Evolutionary conservation across 2,797 vertebrate species (phyloP), one percentile per base, ranked within the genome.

Genomic region (Denticeps clupeoides): DNA sequence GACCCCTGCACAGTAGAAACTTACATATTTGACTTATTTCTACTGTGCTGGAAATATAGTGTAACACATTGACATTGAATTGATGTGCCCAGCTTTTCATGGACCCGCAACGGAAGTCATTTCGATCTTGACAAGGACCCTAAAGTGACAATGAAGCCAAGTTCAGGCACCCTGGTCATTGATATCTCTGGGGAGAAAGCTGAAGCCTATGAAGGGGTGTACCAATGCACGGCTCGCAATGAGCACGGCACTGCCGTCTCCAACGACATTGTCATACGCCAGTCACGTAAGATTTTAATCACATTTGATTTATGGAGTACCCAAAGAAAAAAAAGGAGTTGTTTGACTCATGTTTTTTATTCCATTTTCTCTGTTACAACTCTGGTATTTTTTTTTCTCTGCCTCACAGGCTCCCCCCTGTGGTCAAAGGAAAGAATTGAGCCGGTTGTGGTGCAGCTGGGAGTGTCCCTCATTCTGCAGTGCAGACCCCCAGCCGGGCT

Each of bases 371-470:
- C 31, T 1, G 31, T 31, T 28, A 4, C 28, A 1, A 33, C 31
- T 26, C 26, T 26, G 29, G 33, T 31, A 15, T 32, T 16, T 4
- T 18, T 16, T 50, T 54, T 28, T 49, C 42, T 25, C 29, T 59
- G 62, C 61, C 68, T 75, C 65, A 0, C 68, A 98, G 94, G 92
- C 67, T 97, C 94, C 33, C 94, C 94, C 63, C 79, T 98, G 70
- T 98, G 94, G 94, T 90, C 91, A 0, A 98, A 98, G 78, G 94
- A 96, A 78, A 92, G 78, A 68, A 82, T 89, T 55, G 88, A 94
- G 62, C 87, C 85, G 49, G 82, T 93, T 29, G 63, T 61, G 1
- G 86, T 91, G 65, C 84, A 73, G 29, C 82, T 69, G 64, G 94
- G 94, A 49, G 82, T 84, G 56, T 77, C 87, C 25, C 69, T 93